These are phyloP conservation scores for Camelus bactrianus DNA, from an alignment of 2,113 vertebrate genomes.

Conservation along the genomic window DNA sequence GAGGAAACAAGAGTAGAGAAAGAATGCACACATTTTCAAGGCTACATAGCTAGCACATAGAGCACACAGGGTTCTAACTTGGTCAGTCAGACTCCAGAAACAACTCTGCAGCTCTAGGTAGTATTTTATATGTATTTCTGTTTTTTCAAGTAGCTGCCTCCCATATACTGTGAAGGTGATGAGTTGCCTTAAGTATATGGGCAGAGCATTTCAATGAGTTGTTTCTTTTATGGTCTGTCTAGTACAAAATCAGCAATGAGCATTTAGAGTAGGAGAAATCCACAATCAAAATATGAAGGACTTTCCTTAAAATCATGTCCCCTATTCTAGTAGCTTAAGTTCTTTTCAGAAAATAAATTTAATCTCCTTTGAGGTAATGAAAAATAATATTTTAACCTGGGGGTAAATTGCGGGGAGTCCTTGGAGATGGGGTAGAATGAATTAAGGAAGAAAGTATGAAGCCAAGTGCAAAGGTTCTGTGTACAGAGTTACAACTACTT, in stretches of 20 bases:
- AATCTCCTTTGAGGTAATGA: not conserved
- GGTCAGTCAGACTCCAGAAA: not conserved
- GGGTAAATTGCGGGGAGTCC: not conserved
- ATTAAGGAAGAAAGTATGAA: not conserved
- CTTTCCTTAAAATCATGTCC: not conserved
- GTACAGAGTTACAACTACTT: not conserved
- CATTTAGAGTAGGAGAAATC: not conserved
- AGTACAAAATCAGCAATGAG: not conserved
- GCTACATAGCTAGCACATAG: not conserved
- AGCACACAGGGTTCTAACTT: not conserved
- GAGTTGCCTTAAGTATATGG: not conserved
- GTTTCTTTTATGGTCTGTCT: not conserved
- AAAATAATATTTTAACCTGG: not conserved
- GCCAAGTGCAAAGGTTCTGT: not conserved
- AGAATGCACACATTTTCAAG: not conserved
- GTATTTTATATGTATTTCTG: not conserved
- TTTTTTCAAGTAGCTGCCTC: not conserved
- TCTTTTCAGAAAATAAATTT: not conserved
- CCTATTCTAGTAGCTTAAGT: not conserved
- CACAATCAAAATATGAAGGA: not conserved
- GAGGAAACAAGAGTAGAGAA: not conserved
- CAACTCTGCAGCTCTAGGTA: not conserved
- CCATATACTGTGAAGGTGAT: not conserved
- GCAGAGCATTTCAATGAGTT: not conserved
- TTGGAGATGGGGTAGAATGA: not conserved